A percentile compares a stretch with the other conserved stretches of the same genome.
phyloP scores from a whole-genome alignment of 2,888 invertebrate species.

The Yponomeuta plumbellus region DNA sequence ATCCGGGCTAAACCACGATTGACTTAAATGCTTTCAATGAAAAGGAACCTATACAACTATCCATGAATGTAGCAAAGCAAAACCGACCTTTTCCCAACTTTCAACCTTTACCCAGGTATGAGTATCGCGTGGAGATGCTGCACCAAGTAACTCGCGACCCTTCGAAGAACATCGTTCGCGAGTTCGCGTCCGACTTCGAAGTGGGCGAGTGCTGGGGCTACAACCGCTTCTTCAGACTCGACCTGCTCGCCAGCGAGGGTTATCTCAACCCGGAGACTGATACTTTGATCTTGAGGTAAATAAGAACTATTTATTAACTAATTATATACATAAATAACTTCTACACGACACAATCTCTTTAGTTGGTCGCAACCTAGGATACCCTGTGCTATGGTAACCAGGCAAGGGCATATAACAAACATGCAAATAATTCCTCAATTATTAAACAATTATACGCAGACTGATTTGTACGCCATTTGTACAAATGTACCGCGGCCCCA shows the following conservation, averaged over 20 bases:
- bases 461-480: no score
- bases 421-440: no score
- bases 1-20: no score
- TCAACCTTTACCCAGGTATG: slow-evolving; percentile 86
- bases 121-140: slow-evolving; percentile 96
- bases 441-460: no score
- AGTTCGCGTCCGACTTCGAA: slow-evolving; percentile 97
- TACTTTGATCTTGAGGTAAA: slow-evolving; percentile 86
- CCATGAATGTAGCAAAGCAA: not conserved
- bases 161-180: slow-evolving; percentile 92
- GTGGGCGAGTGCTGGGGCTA: slow-evolving; percentile 98
- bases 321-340: no score
- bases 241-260: slow-evolving; percentile 92
- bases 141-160: slow-evolving; percentile 90
- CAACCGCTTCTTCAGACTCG: slow-evolving; percentile 93
- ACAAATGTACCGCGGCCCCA: no score
- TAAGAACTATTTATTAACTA: slow-evolving; percentile 15
- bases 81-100: not conserved
- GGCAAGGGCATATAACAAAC: no score
- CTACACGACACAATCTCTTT: no score
- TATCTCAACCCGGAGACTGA: slow-evolving; percentile 90
- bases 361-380: no score
- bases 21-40: no score
- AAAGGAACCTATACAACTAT: no score
- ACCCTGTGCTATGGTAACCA: no score